Base-by-base conservation (phyloP, 2,113 vertebrate species). In the Melanerpes formicivorus region DNA sequence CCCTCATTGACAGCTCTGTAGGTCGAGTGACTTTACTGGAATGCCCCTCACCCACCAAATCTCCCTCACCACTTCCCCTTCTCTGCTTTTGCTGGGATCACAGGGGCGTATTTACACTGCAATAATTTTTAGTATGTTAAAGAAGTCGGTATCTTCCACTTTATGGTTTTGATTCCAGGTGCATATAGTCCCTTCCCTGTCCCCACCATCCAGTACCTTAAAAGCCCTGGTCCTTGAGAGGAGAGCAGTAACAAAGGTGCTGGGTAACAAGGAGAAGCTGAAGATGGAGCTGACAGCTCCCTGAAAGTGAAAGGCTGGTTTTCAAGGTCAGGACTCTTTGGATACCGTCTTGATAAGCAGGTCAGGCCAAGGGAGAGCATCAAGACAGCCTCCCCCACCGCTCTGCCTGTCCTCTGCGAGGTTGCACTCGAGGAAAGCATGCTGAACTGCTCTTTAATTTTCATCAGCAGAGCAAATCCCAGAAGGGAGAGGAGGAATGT, bases 121-220 rank as follows among this genome's bases (percentile, higher is more conserved):
- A 97, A 97, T 97, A 97, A 97, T 72, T 94, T 96, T 93, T 90
- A 77, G 76, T 94, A 92, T 90, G 81, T 91, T 84, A 86, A 74
- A 92, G 73, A 97, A 89, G 72, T 88, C 91, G 58, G 30, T 91
- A 93, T 93, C 96, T 95, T 95, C 92, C 94, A 93, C 92, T 80
- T 78, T 42, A 70, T 75, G 18, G 52, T 77, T 84, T 84, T 60
- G 77, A 72, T 86, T 80, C 88, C 74, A 79, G 84, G 63, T 60
- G 65, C 8, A 1, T 69, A 77, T 9, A 10, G 2, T 87, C 72
- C 62, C 80, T 85, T 76, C 60, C 72, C 81, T 56, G 26, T 66
- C 73, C 80, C 75, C 50, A 72, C 50, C 71, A 63, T 58, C 72
- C 69, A 73, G 60, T 50, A 91, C 84, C 76, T 93, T 75, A 72